A percentile compares a stretch with the other conserved stretches of the same genome.
Conservation (phyloP, 2,113 vertebrate genomes). For the Myxocyprinus asiaticus region DNA sequence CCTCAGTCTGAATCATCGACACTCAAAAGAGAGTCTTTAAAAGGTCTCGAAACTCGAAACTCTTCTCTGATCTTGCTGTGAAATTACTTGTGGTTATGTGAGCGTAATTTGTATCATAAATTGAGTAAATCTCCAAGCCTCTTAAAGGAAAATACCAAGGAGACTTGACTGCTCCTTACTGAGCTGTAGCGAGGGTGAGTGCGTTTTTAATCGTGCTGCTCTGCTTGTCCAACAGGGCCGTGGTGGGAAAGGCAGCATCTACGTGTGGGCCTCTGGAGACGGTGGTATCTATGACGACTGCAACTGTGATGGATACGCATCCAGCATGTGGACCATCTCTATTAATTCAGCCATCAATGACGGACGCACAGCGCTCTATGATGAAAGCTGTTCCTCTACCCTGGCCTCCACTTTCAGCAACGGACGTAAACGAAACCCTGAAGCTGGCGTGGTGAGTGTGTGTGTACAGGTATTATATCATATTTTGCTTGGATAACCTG, state of each 20-base stretch:
- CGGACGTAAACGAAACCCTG: conserved; percentile 94
- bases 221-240: conserved; percentile 78
- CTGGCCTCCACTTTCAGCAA: conserved; percentile 98
- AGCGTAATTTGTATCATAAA: conserved; percentile 20
- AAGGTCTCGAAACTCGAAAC: neutral
- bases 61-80: neutral
- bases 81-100: conserved; percentile 1
- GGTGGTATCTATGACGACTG: conserved; percentile 98
- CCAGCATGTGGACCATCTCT: conserved; percentile 99
- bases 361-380: conserved; percentile 92
- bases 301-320: conserved; percentile 97
- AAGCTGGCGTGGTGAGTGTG: conserved; percentile 91
- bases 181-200: too few species aligned
- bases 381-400: conserved; percentile 98
- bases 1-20: conserved; percentile 12
- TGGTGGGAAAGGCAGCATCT: conserved; percentile 96
- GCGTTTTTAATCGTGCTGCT: neutral
- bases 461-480: neutral
- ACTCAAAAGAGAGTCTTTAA: conserved; percentile 6
- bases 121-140: neutral
- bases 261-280: conserved; percentile 97
- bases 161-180: too few species aligned
- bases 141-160: neutral
- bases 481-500: too few species aligned
- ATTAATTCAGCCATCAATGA: conserved; percentile 99